Evolutionary conservation across 2,797 vertebrate genomes (phyloP), one percentile per base, ranked within the genome.

Genomic region (Falco naumanni): DNA sequence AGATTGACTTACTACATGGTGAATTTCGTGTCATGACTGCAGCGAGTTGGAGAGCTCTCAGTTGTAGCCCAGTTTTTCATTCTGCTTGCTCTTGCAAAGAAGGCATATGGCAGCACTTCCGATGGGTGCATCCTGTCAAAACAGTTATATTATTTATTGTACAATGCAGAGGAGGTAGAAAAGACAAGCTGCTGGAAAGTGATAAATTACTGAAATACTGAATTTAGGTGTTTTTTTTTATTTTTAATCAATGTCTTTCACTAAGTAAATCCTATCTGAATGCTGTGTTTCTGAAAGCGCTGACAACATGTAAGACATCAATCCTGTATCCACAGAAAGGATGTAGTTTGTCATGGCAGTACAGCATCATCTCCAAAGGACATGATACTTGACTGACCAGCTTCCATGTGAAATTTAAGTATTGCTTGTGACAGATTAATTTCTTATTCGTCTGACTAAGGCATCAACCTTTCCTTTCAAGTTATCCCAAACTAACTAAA

Each of bases 71-170:
- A n/a, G 72, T 47, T 59, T 53, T 39, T 50, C 57, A 33, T 50
- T 50, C 80, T n/a, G 53, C 47, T 77, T n/a, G 28, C 64, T 79
- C 63, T 80, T 59, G 25, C 34, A 68, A 37, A 57, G 68, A 3
- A 25, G 25, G 63, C 57, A 34, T 13, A 37, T 29, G 54, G 63
- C 54, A 66, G 72, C 18, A 39, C 69, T 88, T 82, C 5, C 39
- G 39, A 71, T 41, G 41, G 81, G 90, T 71, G 66, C 22, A 76
- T 84, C 82, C 88, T 94, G 81, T 76, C 77, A 89, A 91, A 89
- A 84, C 76, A 89, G 39, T 76, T 53, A 19, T 20, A 72, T 84
- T 80, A 31, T 33, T 75, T 78, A 69, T 4, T 29, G 48, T n/a
- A 59, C 34, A 56, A 7, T 33, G 59, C 54, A 91, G 72, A 20